Percentiles rank a stretch among this genome's conserved stretches.
Conservation (phyloP, 2,888 invertebrate species). For the Linhomoeus sp. region DNA sequence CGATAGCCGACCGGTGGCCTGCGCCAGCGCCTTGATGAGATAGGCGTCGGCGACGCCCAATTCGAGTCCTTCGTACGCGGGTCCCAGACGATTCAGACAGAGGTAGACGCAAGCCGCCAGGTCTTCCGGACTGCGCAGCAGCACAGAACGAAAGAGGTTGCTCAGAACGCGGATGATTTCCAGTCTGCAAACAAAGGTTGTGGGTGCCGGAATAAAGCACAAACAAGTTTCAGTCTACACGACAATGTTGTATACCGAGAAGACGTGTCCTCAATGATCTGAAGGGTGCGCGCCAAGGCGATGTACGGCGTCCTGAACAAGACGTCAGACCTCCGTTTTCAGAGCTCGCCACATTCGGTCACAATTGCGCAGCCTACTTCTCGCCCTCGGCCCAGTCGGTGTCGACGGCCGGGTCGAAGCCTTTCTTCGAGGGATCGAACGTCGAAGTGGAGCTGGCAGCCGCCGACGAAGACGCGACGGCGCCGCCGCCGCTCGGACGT, state of each 20-base stretch:
- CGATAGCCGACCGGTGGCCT: slow-evolving; percentile 60
- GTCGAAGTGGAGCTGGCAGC: too few species aligned
- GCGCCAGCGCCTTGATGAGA: slow-evolving; percentile 78
- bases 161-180: slow-evolving; percentile 74
- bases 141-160: slow-evolving; percentile 77
- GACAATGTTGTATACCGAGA: slow-evolving; percentile 9
- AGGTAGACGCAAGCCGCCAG: slow-evolving; percentile 71
- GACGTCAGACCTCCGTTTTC: too few species aligned
- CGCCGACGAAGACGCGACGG: too few species aligned
- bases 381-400: too few species aligned
- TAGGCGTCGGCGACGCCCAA: slow-evolving; percentile 84
- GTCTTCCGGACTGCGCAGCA: slow-evolving; percentile 67
- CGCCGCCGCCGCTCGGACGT: too few species aligned
- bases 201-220: neutral
- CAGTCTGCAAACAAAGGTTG: slow-evolving; percentile 38
- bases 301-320: slow-evolving; percentile 65
- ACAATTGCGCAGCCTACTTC: too few species aligned
- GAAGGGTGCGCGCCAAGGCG: slow-evolving; percentile 69
- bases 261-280: slow-evolving; percentile 56
- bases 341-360: too few species aligned
- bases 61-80: slow-evolving; percentile 80
- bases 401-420: too few species aligned
- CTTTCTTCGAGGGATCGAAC: too few species aligned
- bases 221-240: neutral
- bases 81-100: slow-evolving; percentile 83